These are phyloP conservation scores for Ceratotherium simum DNA, from an alignment of 2,113 vertebrate genomes.

Conservation along the genomic window DNA sequence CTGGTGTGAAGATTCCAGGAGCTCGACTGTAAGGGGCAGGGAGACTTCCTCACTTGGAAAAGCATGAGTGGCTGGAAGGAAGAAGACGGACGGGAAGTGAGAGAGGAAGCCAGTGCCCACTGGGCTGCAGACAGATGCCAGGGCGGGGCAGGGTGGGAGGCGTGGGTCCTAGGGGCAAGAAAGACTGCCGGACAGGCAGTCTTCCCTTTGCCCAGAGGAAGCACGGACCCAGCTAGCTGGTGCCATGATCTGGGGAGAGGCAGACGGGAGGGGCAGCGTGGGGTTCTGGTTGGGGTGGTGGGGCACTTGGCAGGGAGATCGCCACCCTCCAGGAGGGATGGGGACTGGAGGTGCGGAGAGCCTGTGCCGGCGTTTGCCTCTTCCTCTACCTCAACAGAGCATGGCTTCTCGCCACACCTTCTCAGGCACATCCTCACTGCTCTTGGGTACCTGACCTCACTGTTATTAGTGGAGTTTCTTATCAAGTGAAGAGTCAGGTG, in stretches of 20 bases:
- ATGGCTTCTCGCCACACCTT: neutral
- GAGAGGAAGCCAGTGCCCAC: neutral
- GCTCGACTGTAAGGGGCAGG: neutral
- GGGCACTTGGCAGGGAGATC: neutral
- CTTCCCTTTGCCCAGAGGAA: neutral
- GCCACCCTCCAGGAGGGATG: neutral
- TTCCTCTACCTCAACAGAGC: neutral
- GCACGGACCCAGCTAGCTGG: neutral
- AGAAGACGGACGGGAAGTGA: too few species aligned
- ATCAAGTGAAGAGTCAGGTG: neutral
- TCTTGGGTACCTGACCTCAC: neutral
- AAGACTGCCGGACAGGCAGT: neutral
- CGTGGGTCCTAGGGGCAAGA: neutral
- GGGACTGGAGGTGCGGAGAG: neutral
- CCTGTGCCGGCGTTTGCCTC: neutral
- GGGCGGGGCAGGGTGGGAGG: neutral
- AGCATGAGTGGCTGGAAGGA: neutral
- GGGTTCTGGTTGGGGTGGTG: neutral
- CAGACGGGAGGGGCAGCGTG: neutral
- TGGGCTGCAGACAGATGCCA: neutral
- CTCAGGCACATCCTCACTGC: neutral
- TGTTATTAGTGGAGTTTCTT: neutral
- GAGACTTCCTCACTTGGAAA: neutral
- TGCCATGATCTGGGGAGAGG: neutral
- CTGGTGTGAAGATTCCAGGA: neutral